Conservation (phyloP, 2,888 invertebrate genomes). For the Creontiades dilutus region DNA sequence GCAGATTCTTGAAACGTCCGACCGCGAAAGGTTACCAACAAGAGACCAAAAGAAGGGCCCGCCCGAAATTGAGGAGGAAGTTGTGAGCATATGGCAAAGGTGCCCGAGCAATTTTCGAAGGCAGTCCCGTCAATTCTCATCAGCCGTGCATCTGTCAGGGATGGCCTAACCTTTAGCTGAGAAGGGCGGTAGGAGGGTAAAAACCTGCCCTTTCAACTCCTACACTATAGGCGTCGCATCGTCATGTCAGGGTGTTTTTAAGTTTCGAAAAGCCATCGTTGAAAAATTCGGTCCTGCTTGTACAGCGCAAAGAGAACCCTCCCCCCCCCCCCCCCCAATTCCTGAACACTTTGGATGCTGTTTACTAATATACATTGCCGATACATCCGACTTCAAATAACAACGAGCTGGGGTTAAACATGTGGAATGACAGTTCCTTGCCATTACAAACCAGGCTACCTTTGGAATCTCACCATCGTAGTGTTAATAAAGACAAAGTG, state of each 20-base stretch:
- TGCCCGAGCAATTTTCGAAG: conserved; percentile 70
- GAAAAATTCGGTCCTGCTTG: too few relatives aligned
- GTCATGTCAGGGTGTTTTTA: neutral
- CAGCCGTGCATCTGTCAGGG: conserved; percentile 72
- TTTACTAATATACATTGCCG: too few relatives aligned
- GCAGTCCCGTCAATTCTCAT: conserved; percentile 70
- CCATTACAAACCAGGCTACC: too few relatives aligned
- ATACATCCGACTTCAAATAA: too few relatives aligned
- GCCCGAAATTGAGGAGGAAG: conserved; percentile 69
- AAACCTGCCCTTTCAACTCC: conserved; percentile 61
- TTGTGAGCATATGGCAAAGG: conserved; percentile 72
- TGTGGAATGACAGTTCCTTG: too few relatives aligned
- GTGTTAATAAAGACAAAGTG: too few relatives aligned
- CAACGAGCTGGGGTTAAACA: too few relatives aligned
- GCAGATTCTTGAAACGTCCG: conserved; percentile 5
- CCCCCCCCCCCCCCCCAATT: too few relatives aligned
- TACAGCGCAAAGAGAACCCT: too few relatives aligned
- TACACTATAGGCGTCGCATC: conserved; percentile 5
- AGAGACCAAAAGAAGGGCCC: neutral
- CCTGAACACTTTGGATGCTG: too few relatives aligned
- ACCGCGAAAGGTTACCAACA: conserved; percentile 62
- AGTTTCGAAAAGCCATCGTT: neutral
- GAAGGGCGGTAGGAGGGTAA: conserved; percentile 47
- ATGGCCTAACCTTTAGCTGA: conserved; percentile 62
- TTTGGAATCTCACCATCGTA: too few relatives aligned